Evolutionary conservation across 1,140 invertebrate genomes (phyloP).

Genomic region (Aporrectodea caliginosa): DNA sequence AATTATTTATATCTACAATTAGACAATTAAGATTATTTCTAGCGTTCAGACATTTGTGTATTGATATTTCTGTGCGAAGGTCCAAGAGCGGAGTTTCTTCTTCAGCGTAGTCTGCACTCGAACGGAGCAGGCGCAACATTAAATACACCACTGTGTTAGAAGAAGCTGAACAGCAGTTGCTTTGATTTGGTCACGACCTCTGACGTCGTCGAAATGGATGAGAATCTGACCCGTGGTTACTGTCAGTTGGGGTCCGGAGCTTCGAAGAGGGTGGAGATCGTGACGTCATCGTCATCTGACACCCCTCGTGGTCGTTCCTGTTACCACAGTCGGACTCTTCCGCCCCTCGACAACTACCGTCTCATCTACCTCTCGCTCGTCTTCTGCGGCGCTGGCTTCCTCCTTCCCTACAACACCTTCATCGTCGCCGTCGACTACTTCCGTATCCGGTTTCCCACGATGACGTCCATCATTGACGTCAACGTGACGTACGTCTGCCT

Average conservation of each 20-base stretch:
- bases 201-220: neutral
- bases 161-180: no score
- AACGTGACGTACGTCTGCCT: neutral
- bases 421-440: constrained; percentile 84
- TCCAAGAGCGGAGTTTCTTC: no score
- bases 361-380: constrained; percentile 75
- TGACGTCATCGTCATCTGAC: neutral
- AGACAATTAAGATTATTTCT: no score
- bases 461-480: neutral
- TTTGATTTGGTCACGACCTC: neutral
- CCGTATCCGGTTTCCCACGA: neutral
- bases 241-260: neutral
- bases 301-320: neutral
- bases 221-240: neutral
- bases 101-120: no score
- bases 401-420: constrained; percentile 87
- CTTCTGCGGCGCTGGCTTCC: constrained; percentile 80
- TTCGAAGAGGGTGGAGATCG: neutral
- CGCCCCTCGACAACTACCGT: constrained; percentile 59
- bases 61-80: no score
- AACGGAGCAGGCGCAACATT: no score
- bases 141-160: no score
- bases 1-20: no score
- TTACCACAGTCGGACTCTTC: neutral
- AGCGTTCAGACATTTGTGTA: no score